Evolutionary conservation across 2,113 vertebrate genomes (phyloP).

Genomic region (Mellivora capensis): DNA sequence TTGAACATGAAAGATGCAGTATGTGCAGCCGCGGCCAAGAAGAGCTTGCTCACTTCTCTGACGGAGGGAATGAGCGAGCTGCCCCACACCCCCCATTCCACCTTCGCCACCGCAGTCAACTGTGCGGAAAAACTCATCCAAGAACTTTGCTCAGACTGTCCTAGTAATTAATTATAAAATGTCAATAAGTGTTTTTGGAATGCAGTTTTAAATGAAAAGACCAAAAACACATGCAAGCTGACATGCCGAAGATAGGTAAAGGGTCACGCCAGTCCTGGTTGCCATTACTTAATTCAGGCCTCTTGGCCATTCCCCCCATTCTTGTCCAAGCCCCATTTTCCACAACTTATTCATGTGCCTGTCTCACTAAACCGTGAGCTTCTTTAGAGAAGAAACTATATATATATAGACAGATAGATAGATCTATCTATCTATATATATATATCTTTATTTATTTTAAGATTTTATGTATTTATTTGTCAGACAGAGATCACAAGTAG

Average conservation of each 20-base stretch:
- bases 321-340: background rate
- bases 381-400: background rate
- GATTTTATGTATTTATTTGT: too few relatives aligned
- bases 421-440: too few relatives aligned
- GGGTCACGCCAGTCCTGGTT: fast-evolving
- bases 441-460: too few relatives aligned
- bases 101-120: fast-evolving
- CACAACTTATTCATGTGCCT: background rate
- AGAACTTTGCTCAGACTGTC: background rate
- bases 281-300: background rate
- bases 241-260: background rate
- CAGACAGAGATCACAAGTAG: too few relatives aligned
- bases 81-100: fast-evolving
- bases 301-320: background rate
- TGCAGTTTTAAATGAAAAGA: background rate
- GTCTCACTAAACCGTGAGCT: background rate
- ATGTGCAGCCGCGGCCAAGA: fast-evolving
- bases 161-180: background rate
- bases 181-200: background rate
- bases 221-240: background rate
- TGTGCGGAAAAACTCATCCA: background rate
- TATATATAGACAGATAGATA: too few relatives aligned
- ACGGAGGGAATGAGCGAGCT: background rate
- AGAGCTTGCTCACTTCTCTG: background rate
- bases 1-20: background rate